phyloP scores from a whole-genome alignment of 2,797 vertebrate species.

The Scomberomorus guttatus region DNA sequence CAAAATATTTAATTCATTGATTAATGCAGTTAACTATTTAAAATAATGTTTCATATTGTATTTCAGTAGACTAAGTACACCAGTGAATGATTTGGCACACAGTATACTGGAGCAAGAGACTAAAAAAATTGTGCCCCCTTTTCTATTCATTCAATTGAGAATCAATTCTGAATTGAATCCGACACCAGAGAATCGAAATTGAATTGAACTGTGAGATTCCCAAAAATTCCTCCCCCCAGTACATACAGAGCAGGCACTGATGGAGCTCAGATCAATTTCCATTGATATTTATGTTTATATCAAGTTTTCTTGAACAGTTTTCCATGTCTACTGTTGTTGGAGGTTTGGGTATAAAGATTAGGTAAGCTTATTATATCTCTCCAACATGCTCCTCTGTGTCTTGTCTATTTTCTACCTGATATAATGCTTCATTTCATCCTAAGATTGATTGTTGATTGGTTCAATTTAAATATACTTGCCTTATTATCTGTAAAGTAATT shows the following conservation, averaged over 20 bases:
- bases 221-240: too few species aligned
- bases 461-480: neutral
- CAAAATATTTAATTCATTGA: too few species aligned
- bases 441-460: neutral
- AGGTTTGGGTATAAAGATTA: neutral
- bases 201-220: too few species aligned
- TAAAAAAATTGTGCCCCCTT: too few species aligned
- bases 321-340: neutral
- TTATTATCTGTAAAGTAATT: slow-evolving; percentile 11
- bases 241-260: neutral
- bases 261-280: neutral
- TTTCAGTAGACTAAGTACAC: too few species aligned
- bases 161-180: too few species aligned
- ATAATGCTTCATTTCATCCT: neutral
- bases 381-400: neutral
- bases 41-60: too few species aligned
- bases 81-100: too few species aligned
- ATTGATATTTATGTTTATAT: neutral
- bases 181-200: too few species aligned
- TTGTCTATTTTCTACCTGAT: neutral
- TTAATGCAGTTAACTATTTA: too few species aligned
- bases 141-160: too few species aligned
- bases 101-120: too few species aligned
- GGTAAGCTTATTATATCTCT: neutral
- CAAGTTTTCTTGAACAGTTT: neutral